Percentiles rank a stretch among this genome's conserved stretches.
Conservation (phyloP, 2,888 invertebrate genomes). For the Cheilosia vernalis region DNA sequence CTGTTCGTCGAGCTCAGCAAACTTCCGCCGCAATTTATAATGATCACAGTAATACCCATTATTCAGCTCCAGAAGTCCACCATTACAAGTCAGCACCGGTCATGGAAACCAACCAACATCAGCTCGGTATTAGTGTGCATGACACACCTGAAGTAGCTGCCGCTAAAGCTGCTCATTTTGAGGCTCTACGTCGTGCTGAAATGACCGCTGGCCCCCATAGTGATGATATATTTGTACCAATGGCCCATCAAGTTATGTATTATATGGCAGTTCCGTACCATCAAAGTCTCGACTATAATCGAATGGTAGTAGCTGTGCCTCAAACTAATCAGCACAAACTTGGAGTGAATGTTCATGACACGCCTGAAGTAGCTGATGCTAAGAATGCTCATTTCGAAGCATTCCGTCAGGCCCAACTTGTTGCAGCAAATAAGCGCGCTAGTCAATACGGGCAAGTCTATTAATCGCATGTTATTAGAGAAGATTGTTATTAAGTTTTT, state of each 20-base stretch:
- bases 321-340: slow-evolving; percentile 65
- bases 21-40: background rate
- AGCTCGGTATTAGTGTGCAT: slow-evolving; percentile 78
- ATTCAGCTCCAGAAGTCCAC: background rate
- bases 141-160: slow-evolving; percentile 84
- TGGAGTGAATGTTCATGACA: slow-evolving; percentile 81
- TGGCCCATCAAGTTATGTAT: slow-evolving; percentile 32
- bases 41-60: background rate
- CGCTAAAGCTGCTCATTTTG: slow-evolving; percentile 81
- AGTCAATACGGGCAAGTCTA: slow-evolving; percentile 57
- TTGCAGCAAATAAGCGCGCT: slow-evolving; percentile 64
- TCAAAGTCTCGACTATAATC: slow-evolving; percentile 25
- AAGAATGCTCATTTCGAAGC: slow-evolving; percentile 81
- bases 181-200: slow-evolving; percentile 80
- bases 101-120: slow-evolving; percentile 47
- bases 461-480: background rate
- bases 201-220: slow-evolving; percentile 19
- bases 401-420: slow-evolving; percentile 79
- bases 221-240: slow-evolving; percentile 25
- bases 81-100: slow-evolving; percentile 1
- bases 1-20: slow-evolving; percentile 79
- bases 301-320: slow-evolving; percentile 29
- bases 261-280: slow-evolving; percentile 32
- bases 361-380: slow-evolving; percentile 83
- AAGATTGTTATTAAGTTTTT: background rate